These are phyloP conservation scores for Caenorhabditis brenneri DNA, from an alignment of 1,140 invertebrate genomes.

Conservation along the genomic window DNA sequence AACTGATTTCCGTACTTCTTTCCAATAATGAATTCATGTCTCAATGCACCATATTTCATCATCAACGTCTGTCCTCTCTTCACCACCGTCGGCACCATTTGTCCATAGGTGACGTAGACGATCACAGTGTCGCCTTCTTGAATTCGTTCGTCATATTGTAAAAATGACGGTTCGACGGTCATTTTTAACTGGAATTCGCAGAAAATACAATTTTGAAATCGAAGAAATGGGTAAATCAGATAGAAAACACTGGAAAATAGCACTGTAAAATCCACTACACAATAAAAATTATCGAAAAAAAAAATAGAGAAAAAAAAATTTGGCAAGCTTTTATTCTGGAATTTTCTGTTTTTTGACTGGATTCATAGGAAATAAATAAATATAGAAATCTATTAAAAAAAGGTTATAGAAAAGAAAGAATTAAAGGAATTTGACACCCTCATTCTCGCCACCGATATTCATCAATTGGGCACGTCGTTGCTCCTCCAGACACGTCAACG, in stretches of 20 bases:
- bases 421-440: conserved; percentile 90
- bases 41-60: conserved; percentile 89
- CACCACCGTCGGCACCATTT: conserved; percentile 82
- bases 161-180: conserved; percentile 51
- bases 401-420: conserved; percentile 78
- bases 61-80: conserved; percentile 83
- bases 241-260: neutral
- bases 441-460: conserved; percentile 80
- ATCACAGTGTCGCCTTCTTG: conserved; percentile 89
- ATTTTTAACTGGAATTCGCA: neutral
- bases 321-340: neutral
- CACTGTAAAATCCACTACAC: neutral
- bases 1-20: conserved; percentile 72
- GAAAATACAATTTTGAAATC: conserved; percentile 50
- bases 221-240: conserved; percentile 43
- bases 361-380: neutral
- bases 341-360: neutral
- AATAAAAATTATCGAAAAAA: neutral
- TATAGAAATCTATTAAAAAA: conserved; percentile 72
- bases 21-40: conserved; percentile 85
- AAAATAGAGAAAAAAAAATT: too few relatives aligned
- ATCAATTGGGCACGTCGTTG: conserved; percentile 87
- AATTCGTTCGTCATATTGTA: conserved; percentile 80
- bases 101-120: conserved; percentile 84
- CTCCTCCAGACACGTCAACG: conserved; percentile 79